Base-by-base conservation (phyloP, 2,888 invertebrate species). In the Drosophila paranaensis region DNA sequence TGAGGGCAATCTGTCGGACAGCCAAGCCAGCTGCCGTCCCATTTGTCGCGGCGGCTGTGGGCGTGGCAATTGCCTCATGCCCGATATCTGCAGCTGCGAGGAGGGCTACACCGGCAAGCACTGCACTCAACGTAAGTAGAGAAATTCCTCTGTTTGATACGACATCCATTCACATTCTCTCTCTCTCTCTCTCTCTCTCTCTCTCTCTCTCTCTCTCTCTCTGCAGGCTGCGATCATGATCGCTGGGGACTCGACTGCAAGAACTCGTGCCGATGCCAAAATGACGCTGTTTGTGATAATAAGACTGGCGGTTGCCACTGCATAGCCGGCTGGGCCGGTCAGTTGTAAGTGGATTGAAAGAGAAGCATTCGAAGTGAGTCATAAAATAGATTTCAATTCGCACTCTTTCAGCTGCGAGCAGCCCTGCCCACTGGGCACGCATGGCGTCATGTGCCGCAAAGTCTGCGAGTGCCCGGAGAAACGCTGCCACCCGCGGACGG, bases 171-270 rank as follows among this genome's bases (percentile, higher is more conserved):
- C 9, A n/a, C 11, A 25, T 35, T 70, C 27, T 42, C 37, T 69
- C 33, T 16, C 30, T 30, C 20, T 20, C 20, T 20, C 20, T 20
- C 20, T 20, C 20, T 20, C 20, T 20, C 20, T 20, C 20, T 20
- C 20, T 20, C 20, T 20, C 20, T 20, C 20, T 20, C 20, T 20
- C 20, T 20, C 20, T 20, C 20, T 1, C 20, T 20, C 20, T 20
- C 20, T 20, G 27, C 93, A 96, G 96, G 94, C 70, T 97, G 97
- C 89, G 94, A 95, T 46, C 92, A 93, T 56, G 95, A 95, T 78
- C 94, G 94, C 75, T 98, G 96, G 95, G 97, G 97, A 2, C 94
- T 95, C 30, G 95, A 95, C 81, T 98, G 98, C 90, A 93, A 94
- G 58, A 93, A 95, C 79, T 92, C 94, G 42, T 97, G 97, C 90